These are phyloP conservation scores for Hydraecia micacea DNA, from an alignment of 2,888 invertebrate species.

Conservation along the genomic window DNA sequence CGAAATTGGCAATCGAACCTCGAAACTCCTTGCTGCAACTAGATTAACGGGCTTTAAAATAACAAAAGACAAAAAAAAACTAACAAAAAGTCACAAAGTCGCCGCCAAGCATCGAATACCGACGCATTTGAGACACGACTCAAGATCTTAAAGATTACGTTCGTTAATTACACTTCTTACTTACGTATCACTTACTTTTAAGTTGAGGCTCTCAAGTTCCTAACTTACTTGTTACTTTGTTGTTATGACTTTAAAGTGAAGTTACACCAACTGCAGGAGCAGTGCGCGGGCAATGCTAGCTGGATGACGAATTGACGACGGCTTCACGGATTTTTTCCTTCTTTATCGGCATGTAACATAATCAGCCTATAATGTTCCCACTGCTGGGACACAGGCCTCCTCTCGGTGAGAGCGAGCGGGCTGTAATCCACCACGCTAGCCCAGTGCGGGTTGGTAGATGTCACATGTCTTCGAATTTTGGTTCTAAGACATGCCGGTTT, in stretches of 20 bases:
- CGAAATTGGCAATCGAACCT: constrained; percentile 9
- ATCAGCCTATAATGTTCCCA: background rate
- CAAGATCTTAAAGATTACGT: constrained; percentile 43
- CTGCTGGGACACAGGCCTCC: too few species aligned
- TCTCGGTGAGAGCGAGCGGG: too few species aligned
- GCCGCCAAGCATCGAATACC: constrained; percentile 44
- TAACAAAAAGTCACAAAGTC: constrained; percentile 25
- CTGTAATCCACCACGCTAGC: too few species aligned
- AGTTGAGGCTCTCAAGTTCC: constrained; percentile 18
- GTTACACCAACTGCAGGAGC: background rate
- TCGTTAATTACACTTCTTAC: constrained; percentile 61
- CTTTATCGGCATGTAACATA: too few species aligned
- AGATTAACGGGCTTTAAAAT: constrained; percentile 14
- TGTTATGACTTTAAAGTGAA: background rate
- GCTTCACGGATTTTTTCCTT: background rate
- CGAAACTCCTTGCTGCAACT: constrained; percentile 16
- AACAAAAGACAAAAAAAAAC: constrained; percentile 13
- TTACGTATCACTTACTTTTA: constrained; percentile 48
- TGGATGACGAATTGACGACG: background rate
- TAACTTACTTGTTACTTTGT: constrained; percentile 37
- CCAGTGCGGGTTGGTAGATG: too few species aligned
- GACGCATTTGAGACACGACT: constrained; percentile 42
- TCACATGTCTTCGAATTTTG: too few species aligned
- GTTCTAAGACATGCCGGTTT: too few species aligned
- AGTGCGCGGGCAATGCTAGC: too few species aligned